Evolutionary conservation across 2,113 vertebrate species (phyloP).

Genomic region (Mionectes macconnelli): DNA sequence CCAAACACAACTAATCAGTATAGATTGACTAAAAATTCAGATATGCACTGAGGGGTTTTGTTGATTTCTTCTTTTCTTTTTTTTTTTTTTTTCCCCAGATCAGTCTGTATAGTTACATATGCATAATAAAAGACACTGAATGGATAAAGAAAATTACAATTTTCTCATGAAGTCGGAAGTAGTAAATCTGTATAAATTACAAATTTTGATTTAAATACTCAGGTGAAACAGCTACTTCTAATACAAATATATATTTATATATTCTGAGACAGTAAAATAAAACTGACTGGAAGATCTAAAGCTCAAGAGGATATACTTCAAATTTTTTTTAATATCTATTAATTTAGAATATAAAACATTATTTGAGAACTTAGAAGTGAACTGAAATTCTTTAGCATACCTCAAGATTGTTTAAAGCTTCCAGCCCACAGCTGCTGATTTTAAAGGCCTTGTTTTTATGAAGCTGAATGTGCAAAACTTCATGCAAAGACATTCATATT

Average conservation of each 20-base stretch:
- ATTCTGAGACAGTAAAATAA: background rate
- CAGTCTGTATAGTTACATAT: background rate
- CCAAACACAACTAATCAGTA: slow-evolving; percentile 25
- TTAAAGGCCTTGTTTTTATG: background rate
- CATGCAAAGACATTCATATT: background rate
- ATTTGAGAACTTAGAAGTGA: background rate
- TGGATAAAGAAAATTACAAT: background rate
- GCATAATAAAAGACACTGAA: background rate
- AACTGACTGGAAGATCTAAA: background rate
- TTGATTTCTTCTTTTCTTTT: background rate
- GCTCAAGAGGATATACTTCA: background rate
- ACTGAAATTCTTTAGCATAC: background rate
- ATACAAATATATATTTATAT: background rate
- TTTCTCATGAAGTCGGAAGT: background rate
- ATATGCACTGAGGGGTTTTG: background rate
- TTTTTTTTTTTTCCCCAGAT: background rate
- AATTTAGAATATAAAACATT: background rate
- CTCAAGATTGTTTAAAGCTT: background rate
- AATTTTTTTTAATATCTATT: background rate
- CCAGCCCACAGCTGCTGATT: background rate
- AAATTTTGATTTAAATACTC: background rate
- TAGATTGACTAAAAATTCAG: background rate
- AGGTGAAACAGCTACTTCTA: background rate
- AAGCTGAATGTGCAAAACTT: background rate
- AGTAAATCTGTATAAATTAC: background rate